Conservation (phyloP, 2,113 vertebrate genomes). For the Varanus komodoensis region DNA sequence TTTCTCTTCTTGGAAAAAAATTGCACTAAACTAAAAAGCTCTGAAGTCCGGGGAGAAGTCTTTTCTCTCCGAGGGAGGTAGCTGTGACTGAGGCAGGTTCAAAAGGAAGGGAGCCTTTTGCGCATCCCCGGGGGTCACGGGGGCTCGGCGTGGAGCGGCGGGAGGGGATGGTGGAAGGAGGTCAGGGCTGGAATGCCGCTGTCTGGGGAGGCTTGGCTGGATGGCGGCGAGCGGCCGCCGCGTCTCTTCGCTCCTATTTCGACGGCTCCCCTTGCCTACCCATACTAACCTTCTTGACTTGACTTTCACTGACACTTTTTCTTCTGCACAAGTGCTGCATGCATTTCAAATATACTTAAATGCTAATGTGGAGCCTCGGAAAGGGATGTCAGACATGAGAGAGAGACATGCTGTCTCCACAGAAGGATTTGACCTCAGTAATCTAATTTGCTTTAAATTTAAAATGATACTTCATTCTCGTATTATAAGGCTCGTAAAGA, state of each 20-base stretch:
- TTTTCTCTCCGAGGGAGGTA: neutral
- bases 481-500: constrained; percentile 79
- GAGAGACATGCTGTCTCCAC: constrained; percentile 61
- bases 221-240: accelerated
- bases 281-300: constrained; percentile 28
- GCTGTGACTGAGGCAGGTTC: neutral
- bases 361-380: constrained; percentile 68
- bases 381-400: constrained; percentile 61
- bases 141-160: accelerated
- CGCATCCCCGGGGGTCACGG: accelerated
- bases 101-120: accelerated
- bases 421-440: constrained; percentile 76
- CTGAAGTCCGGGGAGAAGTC: neutral
- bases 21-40: neutral
- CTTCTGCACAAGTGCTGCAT: constrained; percentile 60
- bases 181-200: accelerated
- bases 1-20: neutral
- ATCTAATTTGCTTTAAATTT: constrained; percentile 83
- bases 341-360: constrained; percentile 71
- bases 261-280: neutral
- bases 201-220: neutral
- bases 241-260: neutral
- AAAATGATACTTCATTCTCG: constrained; percentile 80
- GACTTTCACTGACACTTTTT: constrained; percentile 52
- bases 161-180: accelerated